Evolutionary conservation across 2,113 vertebrate species (phyloP).

Genomic region (Nibea albiflora): DNA sequence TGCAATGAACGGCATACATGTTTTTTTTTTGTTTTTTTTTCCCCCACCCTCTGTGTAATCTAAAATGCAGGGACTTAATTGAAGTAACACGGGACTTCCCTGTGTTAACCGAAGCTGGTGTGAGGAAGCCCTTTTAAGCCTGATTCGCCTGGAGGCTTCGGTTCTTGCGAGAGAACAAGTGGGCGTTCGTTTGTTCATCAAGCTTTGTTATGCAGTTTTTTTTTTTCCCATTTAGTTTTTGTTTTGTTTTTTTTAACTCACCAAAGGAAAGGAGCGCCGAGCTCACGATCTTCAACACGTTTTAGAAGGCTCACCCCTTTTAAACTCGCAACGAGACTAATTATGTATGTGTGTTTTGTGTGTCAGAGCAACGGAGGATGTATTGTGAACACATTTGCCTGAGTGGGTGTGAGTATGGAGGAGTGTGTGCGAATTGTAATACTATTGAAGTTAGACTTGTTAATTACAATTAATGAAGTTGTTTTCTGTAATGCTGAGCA

Average conservation of each 20-base stretch:
- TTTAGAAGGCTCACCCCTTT: constrained; percentile 70
- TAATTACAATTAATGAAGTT: constrained; percentile 32
- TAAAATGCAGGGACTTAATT: constrained; percentile 70
- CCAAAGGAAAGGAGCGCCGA: constrained; percentile 60
- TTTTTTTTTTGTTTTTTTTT: constrained; percentile 43
- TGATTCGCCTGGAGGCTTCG: constrained; percentile 63
- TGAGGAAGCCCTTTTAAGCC: constrained; percentile 71
- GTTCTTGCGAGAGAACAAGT: constrained; percentile 74
- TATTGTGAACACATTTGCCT: constrained; percentile 26
- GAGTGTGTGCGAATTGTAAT: constrained; percentile 29
- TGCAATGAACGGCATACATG: constrained; percentile 33
- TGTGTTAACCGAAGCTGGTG: constrained; percentile 64
- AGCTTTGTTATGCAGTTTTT: constrained; percentile 63
- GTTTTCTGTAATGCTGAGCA: background rate
- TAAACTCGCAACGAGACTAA: constrained; percentile 65
- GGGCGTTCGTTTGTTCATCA: constrained; percentile 75
- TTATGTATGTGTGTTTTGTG: constrained; percentile 47
- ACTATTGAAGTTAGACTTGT: constrained; percentile 34
- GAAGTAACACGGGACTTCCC: constrained; percentile 61
- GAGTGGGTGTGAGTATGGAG: constrained; percentile 16
- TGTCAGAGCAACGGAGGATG: background rate
- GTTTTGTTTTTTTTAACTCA: constrained; percentile 20
- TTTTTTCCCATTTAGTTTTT: background rate
- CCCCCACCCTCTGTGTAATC: constrained; percentile 55
- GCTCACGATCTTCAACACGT: constrained; percentile 66